phyloP scores from a whole-genome alignment of 2,888 invertebrate genomes.

The Colostygia pectinataria region DNA sequence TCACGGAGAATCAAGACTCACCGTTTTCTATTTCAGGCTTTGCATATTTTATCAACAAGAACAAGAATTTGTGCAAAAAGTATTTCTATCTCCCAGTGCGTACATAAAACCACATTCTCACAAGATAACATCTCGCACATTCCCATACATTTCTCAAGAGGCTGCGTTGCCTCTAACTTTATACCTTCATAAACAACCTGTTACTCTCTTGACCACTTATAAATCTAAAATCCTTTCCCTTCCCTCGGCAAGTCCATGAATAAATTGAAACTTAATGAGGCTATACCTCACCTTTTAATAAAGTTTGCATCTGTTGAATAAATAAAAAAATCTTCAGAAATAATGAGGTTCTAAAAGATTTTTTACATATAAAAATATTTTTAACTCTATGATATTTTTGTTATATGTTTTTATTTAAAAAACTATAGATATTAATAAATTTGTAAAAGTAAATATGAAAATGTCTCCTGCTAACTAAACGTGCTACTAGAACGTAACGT shows the following conservation, averaged over 20 bases:
- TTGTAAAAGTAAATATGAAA: no score
- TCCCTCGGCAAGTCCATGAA: conserved; percentile 29
- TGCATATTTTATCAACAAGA: no score
- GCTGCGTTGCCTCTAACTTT: conserved; percentile 18
- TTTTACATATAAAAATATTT: no score
- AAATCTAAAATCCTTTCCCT: conserved; percentile 33
- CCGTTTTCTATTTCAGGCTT: no score
- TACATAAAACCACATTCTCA: not conserved
- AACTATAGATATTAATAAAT: no score
- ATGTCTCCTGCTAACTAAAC: no score
- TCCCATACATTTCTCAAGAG: conserved; percentile 20
- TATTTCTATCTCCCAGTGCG: no score
- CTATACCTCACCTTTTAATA: conserved; percentile 6
- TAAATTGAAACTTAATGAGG: conserved; percentile 24
- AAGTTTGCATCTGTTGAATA: conserved; percentile 16
- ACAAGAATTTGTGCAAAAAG: no score
- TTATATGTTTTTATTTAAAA: no score
- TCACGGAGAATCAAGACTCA: no score
- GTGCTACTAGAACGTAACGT: no score
- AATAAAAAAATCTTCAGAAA: conserved; percentile 7
- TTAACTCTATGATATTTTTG: no score
- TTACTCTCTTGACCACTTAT: conserved; percentile 35
- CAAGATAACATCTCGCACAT: conserved; percentile 3
- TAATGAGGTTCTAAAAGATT: not conserved
- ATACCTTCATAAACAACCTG: conserved; percentile 34